phyloP scores from a whole-genome alignment of 2,888 invertebrate species.

The Thereva unica region DNA sequence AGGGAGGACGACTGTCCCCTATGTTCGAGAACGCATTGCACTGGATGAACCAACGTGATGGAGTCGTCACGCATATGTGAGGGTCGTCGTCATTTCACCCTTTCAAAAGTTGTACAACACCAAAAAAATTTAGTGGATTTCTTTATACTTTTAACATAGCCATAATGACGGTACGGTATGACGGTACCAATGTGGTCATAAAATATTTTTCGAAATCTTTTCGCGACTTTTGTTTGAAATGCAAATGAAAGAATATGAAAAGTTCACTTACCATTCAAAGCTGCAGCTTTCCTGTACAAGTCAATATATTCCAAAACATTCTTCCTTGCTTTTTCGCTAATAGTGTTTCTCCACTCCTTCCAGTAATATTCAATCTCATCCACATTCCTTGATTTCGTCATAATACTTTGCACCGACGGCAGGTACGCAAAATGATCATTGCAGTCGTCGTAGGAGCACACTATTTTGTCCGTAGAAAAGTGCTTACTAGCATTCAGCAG shows the following conservation, averaged over 20 bases:
- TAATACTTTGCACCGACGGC: conserved; percentile 54
- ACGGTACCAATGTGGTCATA: too few species aligned
- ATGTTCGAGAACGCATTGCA: too few species aligned
- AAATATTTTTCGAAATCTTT: too few species aligned
- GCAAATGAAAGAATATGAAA: background rate
- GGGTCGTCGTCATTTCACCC: too few species aligned
- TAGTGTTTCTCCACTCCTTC: conserved; percentile 76
- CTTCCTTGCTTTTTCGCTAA: conserved; percentile 65
- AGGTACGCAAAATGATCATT: conserved; percentile 59
- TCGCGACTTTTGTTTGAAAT: too few species aligned
- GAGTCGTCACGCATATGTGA: too few species aligned
- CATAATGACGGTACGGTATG: too few species aligned
- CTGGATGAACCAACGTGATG: too few species aligned
- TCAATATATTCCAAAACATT: conserved; percentile 70
- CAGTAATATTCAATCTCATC: conserved; percentile 76
- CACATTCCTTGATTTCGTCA: conserved; percentile 62
- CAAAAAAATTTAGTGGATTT: too few species aligned
- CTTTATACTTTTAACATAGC: too few species aligned
- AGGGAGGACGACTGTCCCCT: too few species aligned
- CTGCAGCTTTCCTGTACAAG: conserved; percentile 71
- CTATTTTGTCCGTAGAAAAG: background rate
- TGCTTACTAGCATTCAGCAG: conserved; percentile 14
- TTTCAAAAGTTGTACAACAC: too few species aligned
- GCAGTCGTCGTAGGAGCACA: conserved; percentile 8
- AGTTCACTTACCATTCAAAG: conserved; percentile 65